These are phyloP conservation scores for Leptogaster cylindrica DNA, from an alignment of 2,888 invertebrate genomes.

Conservation along the genomic window DNA sequence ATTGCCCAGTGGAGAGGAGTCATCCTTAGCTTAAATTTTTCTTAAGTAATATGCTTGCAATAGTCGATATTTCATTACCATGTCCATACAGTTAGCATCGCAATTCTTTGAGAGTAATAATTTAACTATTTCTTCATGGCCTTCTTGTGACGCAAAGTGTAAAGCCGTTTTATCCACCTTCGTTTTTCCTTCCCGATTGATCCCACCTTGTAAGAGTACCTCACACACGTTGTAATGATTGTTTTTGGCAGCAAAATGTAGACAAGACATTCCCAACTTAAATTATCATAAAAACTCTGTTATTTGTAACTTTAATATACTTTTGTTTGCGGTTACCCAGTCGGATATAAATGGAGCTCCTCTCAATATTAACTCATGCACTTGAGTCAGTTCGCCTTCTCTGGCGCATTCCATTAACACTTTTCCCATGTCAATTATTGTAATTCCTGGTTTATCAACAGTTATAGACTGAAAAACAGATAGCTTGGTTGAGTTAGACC, in stretches of 20 bases:
- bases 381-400: constrained; percentile 77
- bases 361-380: constrained; percentile 78
- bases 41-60: constrained; percentile 20
- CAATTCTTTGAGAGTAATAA: constrained; percentile 73
- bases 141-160: constrained; percentile 87
- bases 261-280: constrained; percentile 89
- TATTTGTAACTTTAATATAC: neutral
- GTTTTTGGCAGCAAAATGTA: constrained; percentile 85
- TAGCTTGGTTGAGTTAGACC: too few relatives aligned
- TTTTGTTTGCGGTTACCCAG: constrained; percentile 70
- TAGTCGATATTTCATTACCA: too few relatives aligned
- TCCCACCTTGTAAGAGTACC: constrained; percentile 82
- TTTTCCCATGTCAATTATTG: constrained; percentile 81
- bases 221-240: constrained; percentile 82
- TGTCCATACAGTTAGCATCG: constrained; percentile 76
- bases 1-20: constrained; percentile 95
- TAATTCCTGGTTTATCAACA: constrained; percentile 45
- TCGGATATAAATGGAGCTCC: constrained; percentile 93
- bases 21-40: constrained; percentile 74
- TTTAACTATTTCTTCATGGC: constrained; percentile 76
- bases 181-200: constrained; percentile 85
- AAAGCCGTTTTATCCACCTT: constrained; percentile 92
- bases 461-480: too few relatives aligned
- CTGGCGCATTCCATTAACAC: constrained; percentile 79
- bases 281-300: constrained; percentile 47